Percentiles rank a stretch among this genome's conserved stretches.
These are phyloP conservation scores for Regulus satrapa DNA, from an alignment of 2,113 vertebrate genomes.

Conservation along the genomic window DNA sequence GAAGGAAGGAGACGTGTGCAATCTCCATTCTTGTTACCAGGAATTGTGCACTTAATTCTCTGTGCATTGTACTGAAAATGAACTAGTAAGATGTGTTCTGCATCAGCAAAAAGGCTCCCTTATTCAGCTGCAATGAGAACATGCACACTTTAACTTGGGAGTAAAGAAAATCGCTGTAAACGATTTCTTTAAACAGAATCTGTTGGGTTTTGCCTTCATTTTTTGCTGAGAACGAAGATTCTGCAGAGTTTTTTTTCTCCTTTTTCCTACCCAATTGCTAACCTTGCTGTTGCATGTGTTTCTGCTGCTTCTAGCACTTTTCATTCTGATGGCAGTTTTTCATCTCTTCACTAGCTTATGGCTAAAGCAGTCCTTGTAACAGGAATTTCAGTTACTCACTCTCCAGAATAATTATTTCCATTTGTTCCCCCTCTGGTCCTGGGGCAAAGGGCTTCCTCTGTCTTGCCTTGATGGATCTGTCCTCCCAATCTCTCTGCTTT, in stretches of 20 bases:
- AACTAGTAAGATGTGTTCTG: constrained; percentile 55
- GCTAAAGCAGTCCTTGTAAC: constrained; percentile 15
- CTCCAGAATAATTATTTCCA: constrained; percentile 37
- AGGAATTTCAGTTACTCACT: background rate
- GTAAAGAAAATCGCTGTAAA: constrained; percentile 50
- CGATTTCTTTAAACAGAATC: constrained; percentile 47
- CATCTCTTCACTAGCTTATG: constrained; percentile 42
- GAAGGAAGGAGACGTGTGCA: constrained; percentile 27
- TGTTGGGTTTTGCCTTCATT: constrained; percentile 41
- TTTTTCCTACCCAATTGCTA: constrained; percentile 13
- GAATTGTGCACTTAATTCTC: constrained; percentile 66
- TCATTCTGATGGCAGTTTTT: constrained; percentile 53
- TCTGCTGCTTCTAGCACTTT: constrained; percentile 66
- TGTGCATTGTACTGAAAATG: constrained; percentile 61
- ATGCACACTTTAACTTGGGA: background rate
- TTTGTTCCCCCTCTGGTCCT: background rate
- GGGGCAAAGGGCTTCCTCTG: background rate
- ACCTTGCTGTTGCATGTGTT: constrained; percentile 26
- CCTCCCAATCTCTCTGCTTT: background rate
- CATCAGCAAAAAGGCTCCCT: constrained; percentile 65
- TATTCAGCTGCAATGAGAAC: constrained; percentile 46
- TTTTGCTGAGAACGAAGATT: constrained; percentile 63
- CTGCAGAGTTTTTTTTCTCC: background rate
- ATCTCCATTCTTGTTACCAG: constrained; percentile 56
- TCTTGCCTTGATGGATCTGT: background rate